These are phyloP conservation scores for Ernsta delagoae DNA, from an alignment of 2,888 invertebrate genomes.

Conservation along the genomic window DNA sequence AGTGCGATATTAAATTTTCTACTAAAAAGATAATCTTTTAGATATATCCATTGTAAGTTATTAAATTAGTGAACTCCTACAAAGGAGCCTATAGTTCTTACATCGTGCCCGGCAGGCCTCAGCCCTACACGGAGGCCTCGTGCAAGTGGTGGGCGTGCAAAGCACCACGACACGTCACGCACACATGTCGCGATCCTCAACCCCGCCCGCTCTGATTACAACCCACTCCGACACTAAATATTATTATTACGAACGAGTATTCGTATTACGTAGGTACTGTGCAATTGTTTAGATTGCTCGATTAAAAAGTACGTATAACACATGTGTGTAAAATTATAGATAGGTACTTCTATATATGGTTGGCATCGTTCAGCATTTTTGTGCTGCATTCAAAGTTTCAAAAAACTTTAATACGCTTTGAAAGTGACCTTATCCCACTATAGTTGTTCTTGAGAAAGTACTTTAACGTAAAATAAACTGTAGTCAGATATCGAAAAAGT, in stretches of 20 bases:
- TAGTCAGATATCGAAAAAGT: neutral
- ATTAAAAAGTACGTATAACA: neutral
- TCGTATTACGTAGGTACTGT: neutral
- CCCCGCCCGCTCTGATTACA: slow-evolving; percentile 54
- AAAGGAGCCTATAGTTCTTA: neutral
- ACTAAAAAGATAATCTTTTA: too few relatives aligned
- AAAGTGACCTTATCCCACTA: neutral
- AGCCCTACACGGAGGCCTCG: slow-evolving; percentile 41
- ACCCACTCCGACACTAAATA: neutral
- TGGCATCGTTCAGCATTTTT: too few relatives aligned
- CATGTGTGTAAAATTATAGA: too few relatives aligned
- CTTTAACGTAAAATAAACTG: slow-evolving; percentile 22
- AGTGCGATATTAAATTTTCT: too few relatives aligned
- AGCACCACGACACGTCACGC: slow-evolving; percentile 69
- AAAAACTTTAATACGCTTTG: too few relatives aligned
- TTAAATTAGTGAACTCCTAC: too few relatives aligned
- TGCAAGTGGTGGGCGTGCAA: slow-evolving; percentile 57
- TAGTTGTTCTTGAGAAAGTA: neutral
- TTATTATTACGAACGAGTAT: slow-evolving; percentile 7
- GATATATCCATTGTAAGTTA: too few relatives aligned
- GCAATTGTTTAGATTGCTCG: neutral
- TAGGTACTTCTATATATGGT: too few relatives aligned
- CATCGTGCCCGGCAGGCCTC: neutral
- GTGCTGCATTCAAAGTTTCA: too few relatives aligned
- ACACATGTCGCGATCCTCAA: slow-evolving; percentile 59